Percentiles rank a stretch among this genome's conserved stretches.
Conservation (phyloP, 2,888 invertebrate genomes). For the Bedellia somnulentella region DNA sequence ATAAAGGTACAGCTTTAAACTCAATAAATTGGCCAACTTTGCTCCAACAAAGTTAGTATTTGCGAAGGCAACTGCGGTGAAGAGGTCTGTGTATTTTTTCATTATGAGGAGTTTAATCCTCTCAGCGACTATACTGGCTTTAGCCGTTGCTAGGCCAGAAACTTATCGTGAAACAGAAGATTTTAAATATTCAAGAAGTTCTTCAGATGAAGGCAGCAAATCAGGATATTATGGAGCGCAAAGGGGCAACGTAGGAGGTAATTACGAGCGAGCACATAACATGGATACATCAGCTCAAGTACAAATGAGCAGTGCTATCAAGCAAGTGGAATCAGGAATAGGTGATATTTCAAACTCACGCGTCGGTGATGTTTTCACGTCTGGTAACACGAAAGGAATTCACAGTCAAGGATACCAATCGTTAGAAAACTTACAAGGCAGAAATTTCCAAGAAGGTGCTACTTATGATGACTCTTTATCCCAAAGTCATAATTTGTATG, state of each 20-base stretch:
- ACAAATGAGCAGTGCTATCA: constrained; percentile 45
- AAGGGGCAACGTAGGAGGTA: constrained; percentile 55
- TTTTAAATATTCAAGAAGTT: constrained; percentile 48
- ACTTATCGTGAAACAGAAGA: constrained; percentile 49
- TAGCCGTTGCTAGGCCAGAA: constrained; percentile 36
- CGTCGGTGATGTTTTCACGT: constrained; percentile 36
- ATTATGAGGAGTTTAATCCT: constrained; percentile 30
- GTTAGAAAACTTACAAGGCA: constrained; percentile 33
- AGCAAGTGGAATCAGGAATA: constrained; percentile 41
- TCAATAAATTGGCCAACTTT: constrained; percentile 37
- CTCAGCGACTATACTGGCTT: constrained; percentile 24
- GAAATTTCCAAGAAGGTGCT: constrained; percentile 37
- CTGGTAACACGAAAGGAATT: constrained; percentile 43
- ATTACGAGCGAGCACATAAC: constrained; percentile 49
- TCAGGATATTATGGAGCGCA: constrained; percentile 49
- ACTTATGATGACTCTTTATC: constrained; percentile 14
- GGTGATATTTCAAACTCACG: constrained; percentile 35
- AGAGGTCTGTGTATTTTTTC: neutral
- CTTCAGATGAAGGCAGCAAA: constrained; percentile 45
- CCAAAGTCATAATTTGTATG: neutral
- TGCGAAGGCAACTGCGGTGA: constrained; percentile 18
- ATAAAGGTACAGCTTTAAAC: constrained; percentile 37
- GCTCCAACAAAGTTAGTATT: constrained; percentile 30
- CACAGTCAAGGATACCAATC: constrained; percentile 39
- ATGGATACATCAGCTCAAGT: constrained; percentile 48